A percentile compares a stretch with the other conserved stretches of the same genome.
These are phyloP conservation scores for Drosophila buzzatii DNA, from an alignment of 2,888 invertebrate species.

Conservation along the genomic window DNA sequence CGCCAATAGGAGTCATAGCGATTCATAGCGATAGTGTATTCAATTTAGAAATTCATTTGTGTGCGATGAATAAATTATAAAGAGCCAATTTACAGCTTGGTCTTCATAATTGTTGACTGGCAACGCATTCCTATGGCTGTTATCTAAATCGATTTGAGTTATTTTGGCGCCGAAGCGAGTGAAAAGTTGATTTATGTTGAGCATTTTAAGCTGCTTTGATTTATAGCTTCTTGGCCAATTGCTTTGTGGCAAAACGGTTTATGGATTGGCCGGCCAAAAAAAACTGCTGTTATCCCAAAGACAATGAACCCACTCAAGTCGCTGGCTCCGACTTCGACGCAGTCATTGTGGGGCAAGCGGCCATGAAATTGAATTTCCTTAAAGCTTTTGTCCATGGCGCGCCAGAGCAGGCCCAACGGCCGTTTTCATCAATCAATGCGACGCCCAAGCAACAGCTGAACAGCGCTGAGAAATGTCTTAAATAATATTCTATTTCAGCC, in stretches of 20 bases:
- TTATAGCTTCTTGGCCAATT: slow-evolving; percentile 57
- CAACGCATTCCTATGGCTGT: slow-evolving; percentile 11
- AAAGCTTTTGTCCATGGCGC: background rate
- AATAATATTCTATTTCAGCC: background rate
- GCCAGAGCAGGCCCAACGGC: background rate
- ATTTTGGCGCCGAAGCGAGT: background rate
- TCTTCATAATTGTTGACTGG: slow-evolving; percentile 14
- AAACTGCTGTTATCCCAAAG: slow-evolving; percentile 19
- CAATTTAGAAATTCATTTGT: slow-evolving; percentile 2
- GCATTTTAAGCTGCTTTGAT: slow-evolving; percentile 64
- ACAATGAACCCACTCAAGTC: background rate
- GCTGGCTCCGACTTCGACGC: background rate
- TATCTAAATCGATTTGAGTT: slow-evolving; percentile 5
- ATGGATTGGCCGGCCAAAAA: slow-evolving; percentile 37
- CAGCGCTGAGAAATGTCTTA: background rate
- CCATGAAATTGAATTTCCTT: slow-evolving; percentile 33
- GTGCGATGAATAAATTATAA: slow-evolving; percentile 10
- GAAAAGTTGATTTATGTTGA: slow-evolving; percentile 45
- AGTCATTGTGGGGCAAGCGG: slow-evolving; percentile 16
- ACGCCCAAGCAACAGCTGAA: background rate
- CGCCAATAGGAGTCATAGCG: background rate
- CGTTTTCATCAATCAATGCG: slow-evolving; percentile 17
- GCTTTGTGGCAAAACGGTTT: slow-evolving; percentile 42
- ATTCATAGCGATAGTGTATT: background rate
- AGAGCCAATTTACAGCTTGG: slow-evolving; percentile 5